phyloP scores from a whole-genome alignment of 2,888 invertebrate species.

The Chelonus formosanus region DNA sequence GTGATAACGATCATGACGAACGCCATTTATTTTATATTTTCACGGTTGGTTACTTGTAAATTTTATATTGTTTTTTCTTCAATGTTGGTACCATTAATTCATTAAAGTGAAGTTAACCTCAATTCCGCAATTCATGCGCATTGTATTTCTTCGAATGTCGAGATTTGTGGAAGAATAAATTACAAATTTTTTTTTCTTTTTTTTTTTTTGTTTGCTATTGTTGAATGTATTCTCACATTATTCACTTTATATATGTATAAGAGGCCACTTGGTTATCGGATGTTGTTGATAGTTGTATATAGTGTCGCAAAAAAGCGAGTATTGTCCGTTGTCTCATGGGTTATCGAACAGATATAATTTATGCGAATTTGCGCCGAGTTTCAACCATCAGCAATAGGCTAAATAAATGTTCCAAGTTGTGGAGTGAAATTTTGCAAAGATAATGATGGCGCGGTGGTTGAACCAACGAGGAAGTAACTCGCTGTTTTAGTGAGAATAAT shows the following conservation, averaged over 20 bases:
- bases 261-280: conserved; percentile 13
- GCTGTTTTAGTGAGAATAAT: neutral
- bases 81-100: too few species aligned
- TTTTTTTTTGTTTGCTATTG: neutral
- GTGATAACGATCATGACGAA: conserved; percentile 21
- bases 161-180: too few species aligned
- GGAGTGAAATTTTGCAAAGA: neutral
- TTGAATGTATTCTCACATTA: neutral
- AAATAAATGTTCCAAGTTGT: conserved; percentile 9
- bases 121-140: too few species aligned
- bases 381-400: neutral
- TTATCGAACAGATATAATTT: conserved; percentile 11
- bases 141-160: too few species aligned
- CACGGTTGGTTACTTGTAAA: too few species aligned
- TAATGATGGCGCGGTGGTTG: conserved; percentile 12
- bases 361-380: conserved; percentile 1
- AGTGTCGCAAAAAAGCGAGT: conserved; percentile 15
- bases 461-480: conserved; percentile 5
- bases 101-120: too few species aligned
- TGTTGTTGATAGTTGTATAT: conserved; percentile 23
- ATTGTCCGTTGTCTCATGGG: conserved; percentile 17
- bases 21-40: conserved; percentile 9
- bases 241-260: neutral
- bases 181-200: conserved; percentile 10
- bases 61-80: too few species aligned